Conservation (phyloP, 2,888 invertebrate species). For the Steinernema hermaphroditum region DNA sequence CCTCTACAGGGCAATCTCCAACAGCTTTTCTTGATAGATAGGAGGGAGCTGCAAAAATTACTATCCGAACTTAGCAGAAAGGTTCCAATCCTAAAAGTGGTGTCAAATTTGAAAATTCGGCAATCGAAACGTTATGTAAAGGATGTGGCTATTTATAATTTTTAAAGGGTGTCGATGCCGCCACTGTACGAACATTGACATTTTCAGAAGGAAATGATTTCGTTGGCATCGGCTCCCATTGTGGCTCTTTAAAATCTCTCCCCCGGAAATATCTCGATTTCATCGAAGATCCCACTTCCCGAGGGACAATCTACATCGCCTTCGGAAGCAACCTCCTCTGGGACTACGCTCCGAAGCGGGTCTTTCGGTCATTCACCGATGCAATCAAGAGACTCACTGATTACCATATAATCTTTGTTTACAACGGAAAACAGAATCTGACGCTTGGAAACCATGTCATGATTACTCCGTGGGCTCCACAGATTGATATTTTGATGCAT, state of each 20-base stretch:
- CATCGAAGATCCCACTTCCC: slow-evolving; percentile 31
- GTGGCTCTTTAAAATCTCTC: neutral
- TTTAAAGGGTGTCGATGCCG: too few species aligned
- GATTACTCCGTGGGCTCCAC: slow-evolving; percentile 28
- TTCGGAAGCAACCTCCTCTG: slow-evolving; percentile 32
- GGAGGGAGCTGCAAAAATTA: too few species aligned
- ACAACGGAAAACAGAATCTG: slow-evolving; percentile 2
- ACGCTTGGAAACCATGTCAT: slow-evolving; percentile 14
- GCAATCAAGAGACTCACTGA: slow-evolving; percentile 8
- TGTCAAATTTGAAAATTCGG: too few species aligned
- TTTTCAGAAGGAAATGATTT: slow-evolving; percentile 2
- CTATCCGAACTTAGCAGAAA: too few species aligned
- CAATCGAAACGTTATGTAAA: too few species aligned
- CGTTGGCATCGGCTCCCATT: slow-evolving; percentile 4
- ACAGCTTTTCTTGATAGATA: too few species aligned
- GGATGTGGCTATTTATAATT: too few species aligned
- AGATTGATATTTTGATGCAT: slow-evolving; percentile 22
- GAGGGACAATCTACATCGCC: slow-evolving; percentile 35
- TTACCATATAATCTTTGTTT: slow-evolving; percentile 31
- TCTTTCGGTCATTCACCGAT: slow-evolving; percentile 5
- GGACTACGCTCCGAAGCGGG: slow-evolving; percentile 4
- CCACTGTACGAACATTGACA: too few species aligned
- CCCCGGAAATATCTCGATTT: neutral
- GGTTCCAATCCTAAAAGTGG: too few species aligned
- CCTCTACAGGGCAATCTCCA: too few species aligned